Base-by-base conservation (phyloP, 2,113 vertebrate species). In the Chloroceryle aenea region DNA sequence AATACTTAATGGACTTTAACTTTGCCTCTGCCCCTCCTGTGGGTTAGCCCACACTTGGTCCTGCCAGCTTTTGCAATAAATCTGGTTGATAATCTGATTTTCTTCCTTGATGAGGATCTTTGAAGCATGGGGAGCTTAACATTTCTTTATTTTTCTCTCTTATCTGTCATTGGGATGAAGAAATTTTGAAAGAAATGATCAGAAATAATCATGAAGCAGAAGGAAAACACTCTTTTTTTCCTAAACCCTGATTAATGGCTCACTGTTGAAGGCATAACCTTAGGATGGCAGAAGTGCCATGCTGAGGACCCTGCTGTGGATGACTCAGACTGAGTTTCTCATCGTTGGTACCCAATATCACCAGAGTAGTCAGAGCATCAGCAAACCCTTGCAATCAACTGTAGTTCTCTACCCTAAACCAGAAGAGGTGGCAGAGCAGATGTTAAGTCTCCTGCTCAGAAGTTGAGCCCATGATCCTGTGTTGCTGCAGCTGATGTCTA, bases 401-500 rank as follows among this genome's bases (percentile, higher is more conserved):
- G 56, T 25, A 56, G 8, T 42, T 79, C 59, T 34, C 27, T n/a
- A 11, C 22, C 26, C 23, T 32, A 12, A 87, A 25, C 26, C 82
- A 78, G 73, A 42, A 69, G 59, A 81, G 48, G 85, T 81, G 45
- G 8, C 79, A 87, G 85, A 95, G 66, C 64, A 82, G 29, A 30
- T 12, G 3, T 50, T 42, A 40, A 71, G 29, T 79, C 94, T 79
- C 75, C 80, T 66, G 93, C 74, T 97, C 95, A 67, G 47, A 95
- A 96, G 77, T 22, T 90, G 96, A 91, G 95, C 67, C 87, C 91
- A 76, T 43, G 86, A 92, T 87, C 72, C 82, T 6, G 10, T 55
- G 30, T 94, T 95, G 73, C 97, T 97, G 96, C 94, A 96, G 95
- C 75, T 62, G 96, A 98, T 98, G 94, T 98, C 97, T 97, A 94